Conservation (phyloP, 2,888 invertebrate species). For the Thereva nobilitata region DNA sequence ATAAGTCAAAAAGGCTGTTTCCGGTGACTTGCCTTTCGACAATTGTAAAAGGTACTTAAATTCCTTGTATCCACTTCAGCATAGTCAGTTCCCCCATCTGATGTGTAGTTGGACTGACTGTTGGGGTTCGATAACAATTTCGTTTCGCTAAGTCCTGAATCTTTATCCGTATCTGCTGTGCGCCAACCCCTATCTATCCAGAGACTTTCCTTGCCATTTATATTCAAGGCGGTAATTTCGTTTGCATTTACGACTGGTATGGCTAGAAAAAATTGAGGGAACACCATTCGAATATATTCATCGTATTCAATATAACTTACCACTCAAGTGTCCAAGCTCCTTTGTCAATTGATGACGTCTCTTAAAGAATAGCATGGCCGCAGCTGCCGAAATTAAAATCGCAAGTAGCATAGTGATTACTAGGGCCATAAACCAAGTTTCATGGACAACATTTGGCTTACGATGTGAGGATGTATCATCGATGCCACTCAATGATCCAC, state of each 20-base stretch:
- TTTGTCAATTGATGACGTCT: constrained; percentile 58
- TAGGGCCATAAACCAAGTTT: constrained; percentile 57
- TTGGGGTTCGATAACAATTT: constrained; percentile 63
- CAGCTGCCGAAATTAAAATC: constrained; percentile 54
- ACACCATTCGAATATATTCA: neutral
- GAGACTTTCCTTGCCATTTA: constrained; percentile 66
- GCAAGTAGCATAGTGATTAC: constrained; percentile 54
- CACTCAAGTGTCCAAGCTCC: constrained; percentile 69
- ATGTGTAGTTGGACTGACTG: constrained; percentile 57
- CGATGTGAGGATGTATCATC: constrained; percentile 55
- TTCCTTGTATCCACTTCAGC: constrained; percentile 70
- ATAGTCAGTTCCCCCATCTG: constrained; percentile 65
- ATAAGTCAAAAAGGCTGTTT: constrained; percentile 26
- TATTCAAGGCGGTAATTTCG: constrained; percentile 59
- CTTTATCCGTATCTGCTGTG: constrained; percentile 66
- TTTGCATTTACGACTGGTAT: constrained; percentile 58
- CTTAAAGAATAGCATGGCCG: constrained; percentile 56
- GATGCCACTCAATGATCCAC: constrained; percentile 56
- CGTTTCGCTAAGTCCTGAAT: constrained; percentile 62
- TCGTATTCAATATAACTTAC: constrained; percentile 48
- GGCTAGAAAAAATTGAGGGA: constrained; percentile 19
- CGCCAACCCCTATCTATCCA: constrained; percentile 75
- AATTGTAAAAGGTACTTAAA: constrained; percentile 73
- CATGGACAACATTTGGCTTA: constrained; percentile 55
- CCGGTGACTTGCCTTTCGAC: constrained; percentile 60